Base-by-base conservation (phyloP, 2,888 invertebrate genomes). In the Drosophila nr. perissopoda region DNA sequence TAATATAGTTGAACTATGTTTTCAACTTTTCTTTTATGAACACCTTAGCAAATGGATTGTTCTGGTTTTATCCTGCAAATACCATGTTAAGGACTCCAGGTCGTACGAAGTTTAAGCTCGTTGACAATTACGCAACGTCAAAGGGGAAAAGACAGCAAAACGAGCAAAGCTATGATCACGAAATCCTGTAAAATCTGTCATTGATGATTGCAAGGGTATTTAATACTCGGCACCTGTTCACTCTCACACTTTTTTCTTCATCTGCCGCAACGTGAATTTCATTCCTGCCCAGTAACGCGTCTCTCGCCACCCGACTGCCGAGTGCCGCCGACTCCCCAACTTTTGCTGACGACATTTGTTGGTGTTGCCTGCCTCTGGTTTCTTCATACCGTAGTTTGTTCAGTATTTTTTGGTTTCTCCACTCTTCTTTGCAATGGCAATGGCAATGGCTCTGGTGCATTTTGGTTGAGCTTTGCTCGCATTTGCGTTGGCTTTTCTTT, bases 401-500 rank as follows among this genome's bases (percentile, higher is more conserved):
- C 58, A 40, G 48, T 63, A 40, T 60, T 60, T 61, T 42, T 38
- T 57, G 64, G 18, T 38, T 69, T 69, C 58, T 54, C 40, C 64
- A 29, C 16, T 21, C 29, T 31, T 29, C 40, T 21, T 16, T 40
- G 57, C 42, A 40, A 63, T 46, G 63, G 67, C 68, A 68, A 59
- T 74, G 69, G 69, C 77, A 77, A 68, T 65, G 64, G 67, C 72
- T 74, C 42, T 70, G 63, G 67, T 65, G 81, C 70, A 79, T 87
- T 87, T 85, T 76, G 76, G 88, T 81, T 77, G 81, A 79, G 85
- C 88, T 86, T 88, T 86, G 76, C 85, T 85, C 88, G 85, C 85
- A 86, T 88, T 86, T 86, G 86, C 85, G 85, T 85, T 86, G 88
- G 85, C 88, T 88, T 86, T 86, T 83, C 88, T 79, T 88, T 88